Conservation (phyloP, 2,888 invertebrate species). For the Drosophila nr. perissopoda region DNA sequence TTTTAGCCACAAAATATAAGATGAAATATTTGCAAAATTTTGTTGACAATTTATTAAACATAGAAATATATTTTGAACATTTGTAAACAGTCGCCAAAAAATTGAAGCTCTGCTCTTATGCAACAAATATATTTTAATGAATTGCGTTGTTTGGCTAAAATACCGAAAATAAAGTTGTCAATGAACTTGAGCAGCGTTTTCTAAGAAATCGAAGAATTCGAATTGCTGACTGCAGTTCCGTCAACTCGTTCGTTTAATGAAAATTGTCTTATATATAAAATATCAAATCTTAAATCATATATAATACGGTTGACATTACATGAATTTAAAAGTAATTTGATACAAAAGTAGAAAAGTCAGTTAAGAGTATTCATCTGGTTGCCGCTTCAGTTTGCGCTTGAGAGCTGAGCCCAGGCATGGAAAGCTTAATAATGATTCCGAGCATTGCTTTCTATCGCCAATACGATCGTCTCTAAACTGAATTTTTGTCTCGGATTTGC, state of each 20-base stretch:
- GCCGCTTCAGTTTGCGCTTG: constrained; percentile 10
- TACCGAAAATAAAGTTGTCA: constrained; percentile 54
- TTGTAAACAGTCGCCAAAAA: not conserved
- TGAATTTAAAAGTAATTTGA: not conserved
- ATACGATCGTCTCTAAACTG: not conserved
- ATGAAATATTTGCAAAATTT: constrained; percentile 21
- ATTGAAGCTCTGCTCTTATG: not conserved
- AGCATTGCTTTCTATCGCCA: constrained; percentile 1
- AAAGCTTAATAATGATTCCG: constrained; percentile 21
- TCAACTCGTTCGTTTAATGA: constrained; percentile 3
- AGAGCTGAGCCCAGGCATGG: constrained; percentile 39
- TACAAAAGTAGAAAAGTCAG: not conserved
- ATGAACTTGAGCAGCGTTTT: constrained; percentile 68
- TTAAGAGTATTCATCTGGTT: not conserved
- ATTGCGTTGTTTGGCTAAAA: constrained; percentile 11
- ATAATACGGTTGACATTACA: not conserved
- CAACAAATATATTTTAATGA: constrained; percentile 4
- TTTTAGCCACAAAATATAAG: constrained; percentile 23
- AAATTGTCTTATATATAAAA: not conserved
- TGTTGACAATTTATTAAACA: not conserved
- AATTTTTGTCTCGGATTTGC: not conserved
- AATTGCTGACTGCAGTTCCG: constrained; percentile 73
- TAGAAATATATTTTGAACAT: not conserved
- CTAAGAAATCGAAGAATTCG: constrained; percentile 39
- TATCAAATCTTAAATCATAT: not conserved